Base-by-base conservation (phyloP, 2,113 vertebrate species). In the Dicerorhinus sumatrensis region DNA sequence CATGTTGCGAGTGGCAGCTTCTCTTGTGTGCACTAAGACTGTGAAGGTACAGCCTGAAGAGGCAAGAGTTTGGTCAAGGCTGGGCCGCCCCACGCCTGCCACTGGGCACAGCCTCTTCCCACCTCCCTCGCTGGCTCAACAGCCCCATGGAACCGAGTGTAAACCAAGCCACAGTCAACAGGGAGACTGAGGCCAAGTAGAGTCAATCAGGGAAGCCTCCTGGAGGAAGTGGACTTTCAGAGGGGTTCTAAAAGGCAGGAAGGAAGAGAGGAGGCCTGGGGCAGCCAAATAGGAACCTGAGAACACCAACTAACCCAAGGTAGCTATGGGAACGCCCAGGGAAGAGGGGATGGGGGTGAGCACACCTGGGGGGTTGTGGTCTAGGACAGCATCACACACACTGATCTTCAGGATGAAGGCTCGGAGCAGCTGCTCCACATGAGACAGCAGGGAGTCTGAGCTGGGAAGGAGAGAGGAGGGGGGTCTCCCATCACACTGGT, bases 371-470 rank as follows among this genome's bases (percentile, higher is more conserved):
- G 99, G 99, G 69, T 99, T 99, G 98, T 99, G 99, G 94, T 99
- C 99, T n/a, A 99, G 98, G 91, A 99, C 99, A 2, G 99, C 99
- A 1, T 99, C 99, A 3, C 99, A 99, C 46, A 99, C 99, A 0
- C 99, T 99, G 97, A 99, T 99, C 98, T 99, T 99, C 97, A 99
- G 98, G 97, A 99, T 99, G 97, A 99, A 99, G 23, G 99, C 99
- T 97, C 99, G 99, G 89, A 99, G 99, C 39, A 99, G 98, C 98
- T 99, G 99, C 96, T 99, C 99, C 97, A 99, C 99, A 0, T 99
- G 99, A 82, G 99, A 99, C 86, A 99, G 98, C 72, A 99, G 98
- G 10, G 99, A 99, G 92, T 99, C 99, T 0, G 99, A 99, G 92
- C 99, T 99, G 98, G 72, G 83, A 90, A 42, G n/a, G 65, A 92